Evolutionary conservation across 2,113 vertebrate genomes (phyloP).

Genomic region (Paradisaea rubra): DNA sequence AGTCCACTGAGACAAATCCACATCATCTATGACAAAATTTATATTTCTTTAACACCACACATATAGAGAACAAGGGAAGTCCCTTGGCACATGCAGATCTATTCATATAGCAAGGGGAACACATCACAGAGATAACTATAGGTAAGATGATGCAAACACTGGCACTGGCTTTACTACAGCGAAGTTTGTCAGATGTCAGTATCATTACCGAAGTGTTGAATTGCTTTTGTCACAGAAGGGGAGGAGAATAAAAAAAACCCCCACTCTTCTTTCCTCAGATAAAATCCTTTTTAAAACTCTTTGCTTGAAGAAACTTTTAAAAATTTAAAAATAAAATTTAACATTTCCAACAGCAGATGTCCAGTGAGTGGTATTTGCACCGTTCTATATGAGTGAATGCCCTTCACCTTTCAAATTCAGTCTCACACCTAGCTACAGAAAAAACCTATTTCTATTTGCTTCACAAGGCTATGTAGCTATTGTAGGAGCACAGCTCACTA

Average conservation of each 20-base stretch:
- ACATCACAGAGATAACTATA: neutral
- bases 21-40: slow-evolving; percentile 71
- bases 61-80: neutral
- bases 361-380: neutral
- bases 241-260: neutral
- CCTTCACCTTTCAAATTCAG: neutral
- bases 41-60: neutral
- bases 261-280: neutral
- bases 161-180: neutral
- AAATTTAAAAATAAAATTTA: neutral
- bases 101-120: neutral
- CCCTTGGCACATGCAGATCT: neutral
- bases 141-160: neutral
- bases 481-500: neutral
- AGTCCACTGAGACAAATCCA: slow-evolving; percentile 76
- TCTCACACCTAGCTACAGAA: neutral
- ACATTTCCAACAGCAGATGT: neutral
- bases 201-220: neutral
- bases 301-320: neutral
- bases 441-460: neutral
- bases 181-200: neutral
- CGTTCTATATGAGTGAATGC: neutral
- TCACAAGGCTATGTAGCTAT: neutral
- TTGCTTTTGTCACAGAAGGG: neutral
- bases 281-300: neutral